phyloP scores from a whole-genome alignment of 2,888 invertebrate species.

The Folsomia manolachei region DNA sequence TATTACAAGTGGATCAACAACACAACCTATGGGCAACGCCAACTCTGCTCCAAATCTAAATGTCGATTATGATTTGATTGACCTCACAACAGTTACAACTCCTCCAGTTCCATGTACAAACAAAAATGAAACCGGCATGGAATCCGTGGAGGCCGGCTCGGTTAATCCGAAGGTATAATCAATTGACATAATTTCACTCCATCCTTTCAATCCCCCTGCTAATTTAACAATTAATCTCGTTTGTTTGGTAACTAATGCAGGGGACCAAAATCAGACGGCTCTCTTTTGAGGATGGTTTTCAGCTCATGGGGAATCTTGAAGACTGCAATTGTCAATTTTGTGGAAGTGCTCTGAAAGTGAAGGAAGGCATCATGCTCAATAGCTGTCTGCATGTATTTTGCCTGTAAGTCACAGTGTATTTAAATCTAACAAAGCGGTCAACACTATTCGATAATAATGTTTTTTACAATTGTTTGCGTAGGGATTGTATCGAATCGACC shows the following conservation, averaged over 20 bases:
- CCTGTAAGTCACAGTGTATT: conserved; percentile 20
- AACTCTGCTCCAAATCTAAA: no score
- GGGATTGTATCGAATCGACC: conserved; percentile 25
- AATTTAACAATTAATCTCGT: neutral
- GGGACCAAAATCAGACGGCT: no score
- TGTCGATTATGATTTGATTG: no score
- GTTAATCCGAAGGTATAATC: neutral
- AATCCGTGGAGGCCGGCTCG: neutral
- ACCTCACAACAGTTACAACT: no score
- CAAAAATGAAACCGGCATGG: neutral
- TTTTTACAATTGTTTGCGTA: conserved; percentile 11
- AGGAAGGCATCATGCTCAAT: conserved; percentile 26
- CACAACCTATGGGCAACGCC: no score
- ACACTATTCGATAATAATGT: neutral
- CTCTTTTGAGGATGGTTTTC: neutral
- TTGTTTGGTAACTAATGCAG: neutral
- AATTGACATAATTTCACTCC: no score
- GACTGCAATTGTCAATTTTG: conserved; percentile 29
- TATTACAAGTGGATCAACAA: no score
- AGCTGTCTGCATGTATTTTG: conserved; percentile 32
- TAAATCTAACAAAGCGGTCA: no score
- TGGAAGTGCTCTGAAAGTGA: neutral
- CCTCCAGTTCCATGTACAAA: no score
- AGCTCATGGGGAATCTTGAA: conserved; percentile 8
- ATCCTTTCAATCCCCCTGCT: no score